A percentile compares a stretch with the other conserved stretches of the same genome.
These are phyloP conservation scores for Cotesia glomerata DNA, from an alignment of 1,140 invertebrate genomes.

Conservation along the genomic window DNA sequence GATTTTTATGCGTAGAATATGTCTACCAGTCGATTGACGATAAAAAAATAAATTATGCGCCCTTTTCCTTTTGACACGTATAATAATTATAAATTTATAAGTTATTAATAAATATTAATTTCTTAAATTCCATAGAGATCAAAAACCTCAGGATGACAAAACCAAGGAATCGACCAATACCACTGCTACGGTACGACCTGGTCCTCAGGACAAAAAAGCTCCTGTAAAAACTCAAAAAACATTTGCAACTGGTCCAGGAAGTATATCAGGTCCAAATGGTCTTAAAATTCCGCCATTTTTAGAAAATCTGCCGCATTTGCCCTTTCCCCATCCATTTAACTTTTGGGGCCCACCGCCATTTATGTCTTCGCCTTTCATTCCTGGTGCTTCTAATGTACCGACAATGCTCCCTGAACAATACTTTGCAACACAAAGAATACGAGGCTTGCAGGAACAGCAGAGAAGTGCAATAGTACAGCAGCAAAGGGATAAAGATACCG, in stretches of 20 bases:
- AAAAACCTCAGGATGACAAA: slow-evolving; percentile 61
- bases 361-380: slow-evolving; percentile 69
- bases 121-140: slow-evolving; percentile 48
- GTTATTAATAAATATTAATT: no score
- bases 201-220: slow-evolving; percentile 65
- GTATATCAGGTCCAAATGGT: slow-evolving; percentile 68
- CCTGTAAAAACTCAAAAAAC: slow-evolving; percentile 66
- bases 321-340: slow-evolving; percentile 69
- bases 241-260: slow-evolving; percentile 66
- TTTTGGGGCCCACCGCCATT: slow-evolving; percentile 69
- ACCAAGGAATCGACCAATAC: slow-evolving; percentile 57
- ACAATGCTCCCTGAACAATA: slow-evolving; percentile 70
- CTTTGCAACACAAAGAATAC: slow-evolving; percentile 82
- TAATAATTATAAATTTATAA: neutral
- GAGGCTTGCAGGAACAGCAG: slow-evolving; percentile 75
- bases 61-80: no score
- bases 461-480: slow-evolving; percentile 49
- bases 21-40: no score
- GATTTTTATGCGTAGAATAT: no score
- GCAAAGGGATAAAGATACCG: slow-evolving; percentile 33
- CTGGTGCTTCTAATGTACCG: slow-evolving; percentile 59
- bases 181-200: slow-evolving; percentile 58
- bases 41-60: no score
- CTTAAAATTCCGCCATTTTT: slow-evolving; percentile 71
- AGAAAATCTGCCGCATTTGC: slow-evolving; percentile 63